Conservation (phyloP, 2,797 vertebrate species). For the Eulemur albifrons region DNA sequence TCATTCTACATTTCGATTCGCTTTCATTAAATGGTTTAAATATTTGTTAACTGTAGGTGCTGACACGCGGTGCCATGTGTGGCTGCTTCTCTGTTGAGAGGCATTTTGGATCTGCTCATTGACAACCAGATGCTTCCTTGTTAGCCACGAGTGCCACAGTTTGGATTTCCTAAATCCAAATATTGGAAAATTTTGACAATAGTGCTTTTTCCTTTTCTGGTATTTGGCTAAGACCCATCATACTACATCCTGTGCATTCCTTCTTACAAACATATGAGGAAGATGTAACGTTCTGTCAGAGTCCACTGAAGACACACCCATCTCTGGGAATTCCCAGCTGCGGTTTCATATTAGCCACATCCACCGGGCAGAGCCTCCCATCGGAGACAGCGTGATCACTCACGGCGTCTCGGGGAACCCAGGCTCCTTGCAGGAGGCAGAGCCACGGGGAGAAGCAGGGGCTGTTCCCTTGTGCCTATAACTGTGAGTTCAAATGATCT, state of each 20-base stretch:
- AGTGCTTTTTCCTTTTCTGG: neutral
- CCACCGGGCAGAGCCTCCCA: neutral
- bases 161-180: neutral
- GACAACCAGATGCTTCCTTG: neutral
- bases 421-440: neutral
- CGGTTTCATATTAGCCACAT: neutral
- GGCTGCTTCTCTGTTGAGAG: neutral
- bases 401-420: accelerated
- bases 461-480: neutral
- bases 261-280: neutral
- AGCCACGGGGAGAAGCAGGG: neutral
- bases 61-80: accelerated
- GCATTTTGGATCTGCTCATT: neutral
- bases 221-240: neutral
- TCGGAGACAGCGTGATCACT: neutral
- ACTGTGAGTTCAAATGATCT: neutral
- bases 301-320: neutral
- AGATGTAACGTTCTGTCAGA: neutral
- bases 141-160: accelerated
- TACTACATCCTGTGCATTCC: neutral
- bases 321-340: too few species aligned
- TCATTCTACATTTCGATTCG: neutral
- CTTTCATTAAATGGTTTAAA: neutral
- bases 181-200: neutral
- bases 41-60: accelerated